Conservation (phyloP, 2,888 invertebrate genomes). For the Cephalotes varians region DNA sequence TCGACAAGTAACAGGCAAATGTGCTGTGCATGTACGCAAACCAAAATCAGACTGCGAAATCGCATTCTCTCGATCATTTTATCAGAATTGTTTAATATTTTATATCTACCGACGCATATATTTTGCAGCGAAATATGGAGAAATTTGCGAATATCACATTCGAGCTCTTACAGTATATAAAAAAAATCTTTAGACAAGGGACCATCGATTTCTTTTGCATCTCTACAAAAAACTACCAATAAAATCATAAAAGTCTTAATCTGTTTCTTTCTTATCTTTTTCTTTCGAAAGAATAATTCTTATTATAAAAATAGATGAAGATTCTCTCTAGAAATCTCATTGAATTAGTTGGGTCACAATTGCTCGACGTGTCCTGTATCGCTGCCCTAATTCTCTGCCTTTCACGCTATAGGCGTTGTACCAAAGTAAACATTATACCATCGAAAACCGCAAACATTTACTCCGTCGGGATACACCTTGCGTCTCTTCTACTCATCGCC, state of each 20-base stretch:
- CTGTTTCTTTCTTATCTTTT: not conserved
- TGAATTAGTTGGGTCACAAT: slow-evolving; percentile 43
- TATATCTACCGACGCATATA: not conserved
- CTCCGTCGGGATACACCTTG: slow-evolving; percentile 62
- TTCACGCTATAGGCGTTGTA: slow-evolving; percentile 69
- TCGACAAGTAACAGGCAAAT: slow-evolving; percentile 44
- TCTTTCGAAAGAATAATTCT: not conserved
- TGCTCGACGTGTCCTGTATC: slow-evolving; percentile 63
- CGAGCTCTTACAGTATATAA: not conserved
- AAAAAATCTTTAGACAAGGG: not conserved
- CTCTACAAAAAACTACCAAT: not conserved
- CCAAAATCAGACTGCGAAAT: slow-evolving; percentile 8
- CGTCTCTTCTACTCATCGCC: slow-evolving; percentile 31
- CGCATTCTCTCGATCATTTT: not conserved
- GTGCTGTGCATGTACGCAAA: slow-evolving; percentile 4
- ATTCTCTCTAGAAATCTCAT: slow-evolving; percentile 21
- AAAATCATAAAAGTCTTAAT: not conserved
- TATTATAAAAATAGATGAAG: not conserved
- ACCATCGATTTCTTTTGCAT: not conserved
- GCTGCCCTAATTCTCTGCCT: slow-evolving; percentile 73
- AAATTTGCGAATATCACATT: not conserved
- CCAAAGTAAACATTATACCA: slow-evolving; percentile 73
- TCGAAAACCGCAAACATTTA: slow-evolving; percentile 78
- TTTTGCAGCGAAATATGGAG: not conserved
- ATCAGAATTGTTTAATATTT: not conserved